A percentile compares a stretch with the other conserved stretches of the same genome.
Evolutionary conservation across 2,113 vertebrate genomes (phyloP).

Genomic region (human (Homo sapiens)): DNA sequence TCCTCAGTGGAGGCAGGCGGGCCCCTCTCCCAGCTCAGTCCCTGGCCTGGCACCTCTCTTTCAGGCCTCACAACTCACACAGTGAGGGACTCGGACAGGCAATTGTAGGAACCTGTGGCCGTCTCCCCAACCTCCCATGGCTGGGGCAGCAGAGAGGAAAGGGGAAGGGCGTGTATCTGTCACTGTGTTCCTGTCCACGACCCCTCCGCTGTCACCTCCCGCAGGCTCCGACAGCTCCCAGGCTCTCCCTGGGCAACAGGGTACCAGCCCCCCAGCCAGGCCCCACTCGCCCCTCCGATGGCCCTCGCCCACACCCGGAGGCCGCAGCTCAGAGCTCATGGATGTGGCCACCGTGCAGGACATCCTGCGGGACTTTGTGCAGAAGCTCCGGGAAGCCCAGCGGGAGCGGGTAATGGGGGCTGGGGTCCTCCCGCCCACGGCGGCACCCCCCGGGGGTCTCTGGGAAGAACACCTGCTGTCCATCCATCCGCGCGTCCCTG

Average conservation of each 20-base stretch:
- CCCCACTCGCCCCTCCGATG: conserved; percentile 7
- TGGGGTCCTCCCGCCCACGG: fast-evolving
- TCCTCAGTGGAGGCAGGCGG: fast-evolving
- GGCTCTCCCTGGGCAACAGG: not conserved
- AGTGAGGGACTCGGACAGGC: not conserved
- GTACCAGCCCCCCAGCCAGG: not conserved
- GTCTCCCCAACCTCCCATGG: fast-evolving
- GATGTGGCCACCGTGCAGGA: conserved; percentile 80
- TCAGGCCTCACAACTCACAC: fast-evolving
- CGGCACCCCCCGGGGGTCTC: fast-evolving
- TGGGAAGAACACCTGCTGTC: fast-evolving
- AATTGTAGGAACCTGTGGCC: not conserved
- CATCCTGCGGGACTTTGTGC: conserved; percentile 80
- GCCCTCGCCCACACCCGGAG: conserved; percentile 49
- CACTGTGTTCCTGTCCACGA: fast-evolving
- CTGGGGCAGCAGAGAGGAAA: too few relatives aligned
- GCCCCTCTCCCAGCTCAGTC: not conserved
- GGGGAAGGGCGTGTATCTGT: fast-evolving
- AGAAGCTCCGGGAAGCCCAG: conserved; percentile 84
- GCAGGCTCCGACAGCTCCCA: conserved; percentile 41
- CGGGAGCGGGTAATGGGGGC: conserved; percentile 82
- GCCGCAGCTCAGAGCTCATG: conserved; percentile 69
- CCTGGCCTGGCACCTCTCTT: fast-evolving
- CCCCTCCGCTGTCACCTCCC: fast-evolving
- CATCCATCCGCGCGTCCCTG: fast-evolving